Percentiles rank a stretch among this genome's conserved stretches.
These are phyloP conservation scores for Copsychus sechellarum DNA, from an alignment of 2,113 vertebrate genomes.

Conservation along the genomic window DNA sequence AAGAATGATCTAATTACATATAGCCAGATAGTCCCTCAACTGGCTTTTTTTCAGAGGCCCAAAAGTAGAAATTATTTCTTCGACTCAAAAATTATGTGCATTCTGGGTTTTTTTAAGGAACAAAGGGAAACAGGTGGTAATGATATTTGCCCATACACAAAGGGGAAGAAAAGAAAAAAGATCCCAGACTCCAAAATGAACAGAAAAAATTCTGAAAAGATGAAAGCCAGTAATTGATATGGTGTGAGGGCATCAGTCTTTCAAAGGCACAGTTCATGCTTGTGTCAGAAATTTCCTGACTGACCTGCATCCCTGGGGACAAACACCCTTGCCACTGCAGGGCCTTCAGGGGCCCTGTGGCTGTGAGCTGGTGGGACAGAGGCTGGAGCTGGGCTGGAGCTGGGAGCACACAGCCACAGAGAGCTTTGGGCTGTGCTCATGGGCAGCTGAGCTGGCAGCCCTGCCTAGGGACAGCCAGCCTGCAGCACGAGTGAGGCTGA, in stretches of 20 bases:
- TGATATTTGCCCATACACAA: not conserved
- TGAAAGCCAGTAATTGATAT: not conserved
- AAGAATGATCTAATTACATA: not conserved
- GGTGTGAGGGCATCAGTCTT: not conserved
- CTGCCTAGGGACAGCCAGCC: not conserved
- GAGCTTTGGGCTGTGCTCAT: not conserved
- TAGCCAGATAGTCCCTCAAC: not conserved
- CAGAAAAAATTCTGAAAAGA: not conserved
- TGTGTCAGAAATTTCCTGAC: not conserved
- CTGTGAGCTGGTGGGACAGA: not conserved
- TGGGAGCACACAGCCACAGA: rapidly evolving
- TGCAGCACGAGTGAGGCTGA: not conserved
- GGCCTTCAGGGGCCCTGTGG: too few species aligned
- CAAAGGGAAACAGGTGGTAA: not conserved
- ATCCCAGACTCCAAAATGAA: not conserved
- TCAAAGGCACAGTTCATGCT: not conserved
- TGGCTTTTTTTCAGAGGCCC: not conserved
- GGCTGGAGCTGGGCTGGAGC: not conserved
- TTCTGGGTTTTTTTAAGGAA: not conserved
- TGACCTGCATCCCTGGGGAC: not conserved
- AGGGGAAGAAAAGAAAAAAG: not conserved
- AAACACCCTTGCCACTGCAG: not conserved
- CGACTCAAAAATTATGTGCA: not conserved
- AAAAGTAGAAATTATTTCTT: not conserved
- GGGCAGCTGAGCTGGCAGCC: not conserved